Conservation (phyloP, 2,888 invertebrate genomes). For the Altica lythri region DNA sequence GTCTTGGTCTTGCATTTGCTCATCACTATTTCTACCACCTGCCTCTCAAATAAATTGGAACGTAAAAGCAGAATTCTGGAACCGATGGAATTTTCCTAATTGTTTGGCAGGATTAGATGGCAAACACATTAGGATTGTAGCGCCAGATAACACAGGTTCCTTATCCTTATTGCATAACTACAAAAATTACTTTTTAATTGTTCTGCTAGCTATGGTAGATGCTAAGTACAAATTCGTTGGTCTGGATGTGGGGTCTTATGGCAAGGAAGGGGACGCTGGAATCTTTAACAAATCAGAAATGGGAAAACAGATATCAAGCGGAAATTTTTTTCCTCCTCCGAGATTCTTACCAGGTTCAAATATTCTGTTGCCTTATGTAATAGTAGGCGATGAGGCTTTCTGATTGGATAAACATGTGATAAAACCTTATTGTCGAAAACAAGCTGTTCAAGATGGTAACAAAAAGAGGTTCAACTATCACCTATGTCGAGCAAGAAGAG, state of each 20-base stretch:
- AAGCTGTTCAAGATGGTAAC: not conserved
- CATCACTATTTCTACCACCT: conserved; percentile 1
- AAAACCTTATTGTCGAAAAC: conserved; percentile 1
- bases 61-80: not conserved
- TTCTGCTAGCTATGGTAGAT: not conserved
- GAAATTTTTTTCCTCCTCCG: no score
- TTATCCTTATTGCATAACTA: not conserved
- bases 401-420: not conserved
- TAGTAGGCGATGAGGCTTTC: no score
- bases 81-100: not conserved
- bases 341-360: no score
- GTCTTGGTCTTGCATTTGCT: no score
- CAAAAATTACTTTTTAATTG: not conserved
- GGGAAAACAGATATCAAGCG: no score
- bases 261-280: not conserved
- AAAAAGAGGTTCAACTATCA: not conserved
- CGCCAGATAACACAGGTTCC: not conserved
- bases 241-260: not conserved
- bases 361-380: no score
- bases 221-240: not conserved
- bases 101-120: not conserved
- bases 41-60: conserved; percentile 1
- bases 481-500: no score
- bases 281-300: not conserved
- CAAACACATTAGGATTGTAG: not conserved